Base-by-base conservation (phyloP, 2,797 vertebrate species). In the Limosa lapponica region DNA sequence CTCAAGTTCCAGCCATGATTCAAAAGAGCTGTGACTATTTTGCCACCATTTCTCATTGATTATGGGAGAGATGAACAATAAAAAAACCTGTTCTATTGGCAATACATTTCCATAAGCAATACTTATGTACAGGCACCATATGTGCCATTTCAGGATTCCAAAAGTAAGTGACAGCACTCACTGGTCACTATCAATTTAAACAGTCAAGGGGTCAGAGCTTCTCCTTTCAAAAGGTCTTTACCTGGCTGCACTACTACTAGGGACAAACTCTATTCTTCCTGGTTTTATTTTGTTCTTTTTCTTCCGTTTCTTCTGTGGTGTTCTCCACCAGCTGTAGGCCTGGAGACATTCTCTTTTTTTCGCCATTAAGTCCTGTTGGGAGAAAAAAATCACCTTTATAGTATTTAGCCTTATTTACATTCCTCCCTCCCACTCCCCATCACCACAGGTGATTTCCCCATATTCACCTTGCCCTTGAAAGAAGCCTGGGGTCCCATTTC, bases 381-480 rank as follows among this genome's bases (percentile, higher is more conserved):
- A 97, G 85, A 96, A 95, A 96, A 82, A 79, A 85, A 77, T 73
- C 43, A 61, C 93, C 90, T 97, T 95, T 97, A 96, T 97, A 97
- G 93, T 91, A 94, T 97, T 95, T 97, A 95, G 94, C 84, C 88
- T 97, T 20, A 82, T 93, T 97, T 97, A 97, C 96, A 97, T 97
- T 97, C 97, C 97, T 97, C 97, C 97, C 97, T 96, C 97, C 97
- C 97, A 96, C 97, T 97, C 97, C 97, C 97, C 96, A 97, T 97
- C 97, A 97, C 97, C 97, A 97, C 97, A 91, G 97, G 97, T 97
- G 97, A 97, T 97, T 97, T 97, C 97, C 97, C 97, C 97, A 97
- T 97, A 97, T 97, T 97, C 97, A 97, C 97, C 97, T 97, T 97
- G 96, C 97, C 97, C 97, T 97, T 97, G 97, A 97, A 97, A 97